Evolutionary conservation across 2,113 vertebrate genomes (phyloP), one percentile per base, ranked within the genome.

Genomic region (Lepus europaeus): DNA sequence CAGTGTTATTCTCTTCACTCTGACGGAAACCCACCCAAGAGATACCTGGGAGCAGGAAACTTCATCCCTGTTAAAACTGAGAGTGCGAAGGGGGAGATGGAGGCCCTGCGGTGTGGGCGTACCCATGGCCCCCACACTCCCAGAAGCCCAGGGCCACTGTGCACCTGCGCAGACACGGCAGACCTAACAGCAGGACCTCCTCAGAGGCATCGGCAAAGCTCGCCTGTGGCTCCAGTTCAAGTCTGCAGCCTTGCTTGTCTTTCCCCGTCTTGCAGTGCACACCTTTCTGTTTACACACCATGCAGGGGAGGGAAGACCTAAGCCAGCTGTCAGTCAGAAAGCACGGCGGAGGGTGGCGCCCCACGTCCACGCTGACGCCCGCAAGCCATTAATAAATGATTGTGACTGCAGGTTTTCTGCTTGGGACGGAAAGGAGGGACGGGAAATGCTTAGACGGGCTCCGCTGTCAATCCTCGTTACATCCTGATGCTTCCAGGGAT

Each of bases 111-210:
- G 59, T 2, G 12, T 2, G 8, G 45, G n/a, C 14, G 29, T 1
- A 0, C 22, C 68, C 11, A 12, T 7, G 1, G 11, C 2, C 51
- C 2, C 22, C 66, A 29, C 39, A 13, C n/a, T n/a, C 20, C 0
- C 27, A 2, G 39, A 11, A 33, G 39, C 39, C 45, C 45, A 45
- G 45, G 45, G 45, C 45, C 45, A 7, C 45, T 45, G 45, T 45
- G 45, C 45, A 45, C 45, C 45, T 45, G 45, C 7, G 6, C 45
- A 45, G 45, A 45, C 45, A 45, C 45, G 6, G 45, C 45, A 45
- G 6, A 45, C 8, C 45, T 45, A 45, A 45, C 45, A 45, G 45
- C 45, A 45, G 45, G 45, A 7, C 6, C 45, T 45, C 45, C 29
- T 0, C 0, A 20, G 6, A 84, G 33, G 36, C 51, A 61, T 14